Conservation (phyloP, 2,888 invertebrate genomes). For the Drosophila emarginata region DNA sequence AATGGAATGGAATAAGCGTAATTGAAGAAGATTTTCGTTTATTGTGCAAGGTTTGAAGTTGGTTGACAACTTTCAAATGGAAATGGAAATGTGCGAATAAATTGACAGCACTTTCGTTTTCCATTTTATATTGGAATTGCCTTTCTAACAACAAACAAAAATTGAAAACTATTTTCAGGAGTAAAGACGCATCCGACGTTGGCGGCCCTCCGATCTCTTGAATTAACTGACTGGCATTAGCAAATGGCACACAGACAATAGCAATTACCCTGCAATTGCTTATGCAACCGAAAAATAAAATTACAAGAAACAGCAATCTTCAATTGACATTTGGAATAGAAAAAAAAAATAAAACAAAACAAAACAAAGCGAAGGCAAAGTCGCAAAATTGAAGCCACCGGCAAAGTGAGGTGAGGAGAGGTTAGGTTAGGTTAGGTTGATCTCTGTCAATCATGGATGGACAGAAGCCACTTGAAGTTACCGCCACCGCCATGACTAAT, state of each 20-base stretch:
- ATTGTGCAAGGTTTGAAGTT: constrained; percentile 36
- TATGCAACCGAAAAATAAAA: constrained; percentile 42
- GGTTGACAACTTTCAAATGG: constrained; percentile 68
- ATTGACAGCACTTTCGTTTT: constrained; percentile 67
- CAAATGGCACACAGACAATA: constrained; percentile 62
- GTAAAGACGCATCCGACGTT: constrained; percentile 8
- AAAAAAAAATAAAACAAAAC: constrained; percentile 7
- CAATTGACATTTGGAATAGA: constrained; percentile 59
- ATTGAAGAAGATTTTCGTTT: constrained; percentile 48
- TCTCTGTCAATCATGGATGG: constrained; percentile 40
- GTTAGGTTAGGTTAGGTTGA: constrained; percentile 2
- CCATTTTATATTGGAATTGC: constrained; percentile 60
- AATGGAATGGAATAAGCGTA: constrained; percentile 47
- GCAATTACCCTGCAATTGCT: constrained; percentile 58
- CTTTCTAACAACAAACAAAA: constrained; percentile 39
- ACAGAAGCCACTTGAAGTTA: constrained; percentile 53
- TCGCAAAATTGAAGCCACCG: neutral
- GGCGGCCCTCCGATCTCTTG: constrained; percentile 23
- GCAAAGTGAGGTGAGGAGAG: constrained; percentile 32
- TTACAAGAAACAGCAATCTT: constrained; percentile 16
- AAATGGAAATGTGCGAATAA: constrained; percentile 54
- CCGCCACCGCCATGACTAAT: constrained; percentile 34
- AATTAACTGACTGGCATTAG: constrained; percentile 35
- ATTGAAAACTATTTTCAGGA: constrained; percentile 28
- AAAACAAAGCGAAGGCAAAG: neutral